Evolutionary conservation across 2,888 invertebrate genomes (phyloP).

Genomic region (Mechanitis messenoides): DNA sequence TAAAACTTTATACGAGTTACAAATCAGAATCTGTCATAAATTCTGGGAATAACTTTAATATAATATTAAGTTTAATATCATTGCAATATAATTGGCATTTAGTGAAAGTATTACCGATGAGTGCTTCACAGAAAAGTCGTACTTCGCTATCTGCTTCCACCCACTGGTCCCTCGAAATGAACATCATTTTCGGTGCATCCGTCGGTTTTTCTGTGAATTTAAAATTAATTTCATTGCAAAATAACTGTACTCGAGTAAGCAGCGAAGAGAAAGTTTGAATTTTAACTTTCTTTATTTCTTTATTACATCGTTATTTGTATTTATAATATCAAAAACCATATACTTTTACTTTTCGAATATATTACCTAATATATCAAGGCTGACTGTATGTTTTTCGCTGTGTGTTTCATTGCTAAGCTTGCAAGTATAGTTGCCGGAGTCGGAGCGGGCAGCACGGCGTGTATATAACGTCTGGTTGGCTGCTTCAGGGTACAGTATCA

Average conservation of each 20-base stretch:
- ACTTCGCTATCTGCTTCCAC: constrained; percentile 78
- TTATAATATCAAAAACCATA: too few relatives aligned
- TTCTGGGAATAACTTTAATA: neutral
- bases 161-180: constrained; percentile 80
- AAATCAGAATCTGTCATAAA: too few relatives aligned
- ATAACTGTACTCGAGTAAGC: neutral
- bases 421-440: constrained; percentile 86
- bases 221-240: neutral
- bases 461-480: constrained; percentile 88
- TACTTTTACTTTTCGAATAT: too few relatives aligned
- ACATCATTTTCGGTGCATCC: constrained; percentile 80
- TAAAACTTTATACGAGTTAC: too few relatives aligned
- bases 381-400: constrained; percentile 78
- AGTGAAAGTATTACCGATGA: constrained; percentile 78
- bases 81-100: constrained; percentile 2
- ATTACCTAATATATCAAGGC: constrained; percentile 81
- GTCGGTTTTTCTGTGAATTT: constrained; percentile 78
- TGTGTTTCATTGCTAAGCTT: constrained; percentile 83
- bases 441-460: constrained; percentile 77
- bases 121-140: constrained; percentile 86
- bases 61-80: too few relatives aligned
- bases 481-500: constrained; percentile 85
- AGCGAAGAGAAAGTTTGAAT: constrained; percentile 19
- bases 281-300: constrained; percentile 14
- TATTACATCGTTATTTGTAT: too few relatives aligned